These are phyloP conservation scores for Leptinotarsa lineolata DNA, from an alignment of 1,140 invertebrate genomes.

Conservation along the genomic window DNA sequence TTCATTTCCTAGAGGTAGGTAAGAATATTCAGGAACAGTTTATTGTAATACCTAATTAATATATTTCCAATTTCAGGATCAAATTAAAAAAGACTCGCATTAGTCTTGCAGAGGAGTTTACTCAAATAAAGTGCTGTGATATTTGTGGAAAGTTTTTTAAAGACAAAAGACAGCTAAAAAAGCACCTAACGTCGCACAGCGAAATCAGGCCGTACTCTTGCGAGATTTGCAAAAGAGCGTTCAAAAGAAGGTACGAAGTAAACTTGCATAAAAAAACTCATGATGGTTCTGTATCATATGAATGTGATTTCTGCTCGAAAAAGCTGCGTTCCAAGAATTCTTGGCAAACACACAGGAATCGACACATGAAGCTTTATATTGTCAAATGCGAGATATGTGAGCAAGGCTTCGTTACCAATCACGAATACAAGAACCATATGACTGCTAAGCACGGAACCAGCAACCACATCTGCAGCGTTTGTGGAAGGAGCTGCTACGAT, in stretches of 20 bases:
- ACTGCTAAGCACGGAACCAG: slow-evolving; percentile 39
- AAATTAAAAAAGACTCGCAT: neutral
- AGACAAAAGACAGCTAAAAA: slow-evolving; percentile 60
- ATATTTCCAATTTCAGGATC: slow-evolving; percentile 4
- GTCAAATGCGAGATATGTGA: slow-evolving; percentile 44
- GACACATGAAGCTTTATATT: slow-evolving; percentile 61
- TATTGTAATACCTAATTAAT: neutral
- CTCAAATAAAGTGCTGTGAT: slow-evolving; percentile 26
- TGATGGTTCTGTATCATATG: slow-evolving; percentile 45
- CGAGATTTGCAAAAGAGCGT: slow-evolving; percentile 55
- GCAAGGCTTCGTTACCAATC: slow-evolving; percentile 44
- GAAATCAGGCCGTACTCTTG: slow-evolving; percentile 66
- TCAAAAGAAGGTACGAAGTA: slow-evolving; percentile 44
- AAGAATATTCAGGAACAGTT: neutral
- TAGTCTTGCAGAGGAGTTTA: neutral
- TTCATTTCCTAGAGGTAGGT: neutral
- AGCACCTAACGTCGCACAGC: slow-evolving; percentile 64
- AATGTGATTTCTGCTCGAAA: slow-evolving; percentile 56
- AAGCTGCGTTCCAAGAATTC: slow-evolving; percentile 71
- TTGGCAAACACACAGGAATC: slow-evolving; percentile 67
- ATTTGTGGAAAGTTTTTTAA: slow-evolving; percentile 64
- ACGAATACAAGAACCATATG: slow-evolving; percentile 40
- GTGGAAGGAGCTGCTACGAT: slow-evolving; percentile 64
- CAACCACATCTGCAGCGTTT: slow-evolving; percentile 48
- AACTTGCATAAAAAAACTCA: slow-evolving; percentile 60